Conservation (phyloP, 2,797 vertebrate genomes). For the Halcyon chelicuti region DNA sequence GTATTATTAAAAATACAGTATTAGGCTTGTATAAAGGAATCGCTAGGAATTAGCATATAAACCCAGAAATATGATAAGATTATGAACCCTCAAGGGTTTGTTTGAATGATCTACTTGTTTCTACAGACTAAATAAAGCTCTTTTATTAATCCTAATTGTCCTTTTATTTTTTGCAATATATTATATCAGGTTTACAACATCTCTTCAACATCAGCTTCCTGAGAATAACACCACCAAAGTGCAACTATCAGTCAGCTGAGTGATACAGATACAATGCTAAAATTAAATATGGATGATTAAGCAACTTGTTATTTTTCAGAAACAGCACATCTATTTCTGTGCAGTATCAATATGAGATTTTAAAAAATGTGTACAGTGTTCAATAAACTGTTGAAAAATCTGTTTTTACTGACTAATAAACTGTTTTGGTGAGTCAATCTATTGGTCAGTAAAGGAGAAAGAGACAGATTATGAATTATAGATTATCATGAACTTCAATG, state of each 20-base stretch:
- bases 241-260: background rate
- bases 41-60: background rate
- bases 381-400: background rate
- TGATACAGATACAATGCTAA: background rate
- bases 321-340: background rate
- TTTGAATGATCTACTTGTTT: background rate
- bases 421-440: background rate
- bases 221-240: background rate
- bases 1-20: background rate
- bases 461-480: background rate
- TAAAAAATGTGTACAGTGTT: background rate
- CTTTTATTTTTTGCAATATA: conserved; percentile 25
- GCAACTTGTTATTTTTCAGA: background rate
- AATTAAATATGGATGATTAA: conserved; percentile 12
- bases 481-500: background rate
- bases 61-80: background rate
- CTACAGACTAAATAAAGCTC: background rate
- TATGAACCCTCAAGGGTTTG: background rate
- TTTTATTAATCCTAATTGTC: conserved; percentile 11
- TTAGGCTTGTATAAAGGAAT: background rate
- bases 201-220: conserved; percentile 28
- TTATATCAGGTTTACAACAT: background rate
- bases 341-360: background rate
- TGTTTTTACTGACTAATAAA: background rate
- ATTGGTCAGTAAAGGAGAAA: background rate